Evolutionary conservation across 2,888 invertebrate genomes (phyloP).

Genomic region (Amiota communis): DNA sequence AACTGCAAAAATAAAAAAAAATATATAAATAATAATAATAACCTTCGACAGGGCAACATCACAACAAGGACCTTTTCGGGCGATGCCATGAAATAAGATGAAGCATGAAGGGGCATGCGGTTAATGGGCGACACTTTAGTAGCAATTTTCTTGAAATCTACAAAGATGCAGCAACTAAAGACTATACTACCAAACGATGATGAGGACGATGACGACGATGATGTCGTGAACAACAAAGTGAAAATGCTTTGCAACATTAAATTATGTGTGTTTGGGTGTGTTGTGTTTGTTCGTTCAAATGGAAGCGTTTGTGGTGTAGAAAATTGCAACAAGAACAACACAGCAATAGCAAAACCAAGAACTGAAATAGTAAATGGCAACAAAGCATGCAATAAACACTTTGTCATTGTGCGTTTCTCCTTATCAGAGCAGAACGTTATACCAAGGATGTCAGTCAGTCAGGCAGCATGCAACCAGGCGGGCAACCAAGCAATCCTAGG

Average conservation of each 20-base stretch:
- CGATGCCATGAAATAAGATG: no score
- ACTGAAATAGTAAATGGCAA: neutral
- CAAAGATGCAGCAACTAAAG: neutral
- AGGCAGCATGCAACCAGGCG: neutral
- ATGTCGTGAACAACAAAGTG: neutral
- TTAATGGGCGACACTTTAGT: slow-evolving; percentile 22
- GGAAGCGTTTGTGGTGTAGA: slow-evolving; percentile 26
- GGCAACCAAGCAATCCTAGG: no score
- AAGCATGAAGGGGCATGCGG: no score
- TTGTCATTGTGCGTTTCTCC: slow-evolving; percentile 24
- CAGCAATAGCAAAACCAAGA: slow-evolving; percentile 41
- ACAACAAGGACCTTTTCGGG: no score
- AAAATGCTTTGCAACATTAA: neutral
- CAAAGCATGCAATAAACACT: slow-evolving; percentile 43
- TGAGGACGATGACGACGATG: no score
- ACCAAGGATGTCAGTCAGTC: neutral
- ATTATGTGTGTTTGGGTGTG: neutral
- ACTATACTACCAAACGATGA: no score
- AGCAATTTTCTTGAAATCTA: slow-evolving; percentile 17
- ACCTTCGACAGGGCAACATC: slow-evolving; percentile 12
- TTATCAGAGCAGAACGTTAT: slow-evolving; percentile 2
- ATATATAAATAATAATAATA: neutral
- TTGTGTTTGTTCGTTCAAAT: slow-evolving; percentile 10
- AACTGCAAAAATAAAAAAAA: neutral
- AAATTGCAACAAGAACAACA: slow-evolving; percentile 31